Percentiles rank a stretch among this genome's conserved stretches.
Conservation (phyloP, 2,113 vertebrate species). For the Rhinogobius similis region DNA sequence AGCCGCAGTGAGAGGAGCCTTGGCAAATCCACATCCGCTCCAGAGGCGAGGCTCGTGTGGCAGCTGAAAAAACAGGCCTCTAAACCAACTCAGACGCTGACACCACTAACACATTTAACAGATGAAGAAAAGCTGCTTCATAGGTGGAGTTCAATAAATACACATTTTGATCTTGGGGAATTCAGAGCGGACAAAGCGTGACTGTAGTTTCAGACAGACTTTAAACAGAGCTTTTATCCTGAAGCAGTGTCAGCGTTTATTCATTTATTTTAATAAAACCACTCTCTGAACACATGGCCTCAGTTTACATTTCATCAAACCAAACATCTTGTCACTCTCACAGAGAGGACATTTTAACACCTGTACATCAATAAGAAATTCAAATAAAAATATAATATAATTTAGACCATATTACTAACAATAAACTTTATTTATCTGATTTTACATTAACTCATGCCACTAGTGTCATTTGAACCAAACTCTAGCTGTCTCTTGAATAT, state of each 20-base stretch:
- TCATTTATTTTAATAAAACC: not conserved
- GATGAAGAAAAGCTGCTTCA: slow-evolving; percentile 37
- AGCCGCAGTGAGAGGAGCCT: slow-evolving; percentile 37
- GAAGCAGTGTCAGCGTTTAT: not conserved
- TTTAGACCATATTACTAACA: not conserved
- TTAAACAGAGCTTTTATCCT: not conserved
- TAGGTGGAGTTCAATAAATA: slow-evolving; percentile 4
- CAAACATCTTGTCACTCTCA: not conserved
- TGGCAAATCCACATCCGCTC: slow-evolving; percentile 31
- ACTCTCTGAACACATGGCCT: not conserved
- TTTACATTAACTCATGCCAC: not conserved
- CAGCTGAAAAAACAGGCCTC: slow-evolving; percentile 57
- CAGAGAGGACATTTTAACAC: not conserved
- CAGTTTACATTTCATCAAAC: not conserved
- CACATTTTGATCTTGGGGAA: not conserved
- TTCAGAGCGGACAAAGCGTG: not conserved
- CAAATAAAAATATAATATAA: not conserved
- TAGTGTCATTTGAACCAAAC: not conserved
- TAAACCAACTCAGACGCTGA: slow-evolving; percentile 26
- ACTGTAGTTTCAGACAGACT: slow-evolving; percentile 9
- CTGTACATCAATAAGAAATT: not conserved
- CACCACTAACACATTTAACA: slow-evolving; percentile 29
- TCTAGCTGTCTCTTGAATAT: not conserved
- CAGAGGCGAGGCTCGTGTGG: slow-evolving; percentile 27
- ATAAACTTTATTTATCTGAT: not conserved